Evolutionary conservation across 2,797 vertebrate genomes (phyloP).

Genomic region (Erethizon dorsatum): DNA sequence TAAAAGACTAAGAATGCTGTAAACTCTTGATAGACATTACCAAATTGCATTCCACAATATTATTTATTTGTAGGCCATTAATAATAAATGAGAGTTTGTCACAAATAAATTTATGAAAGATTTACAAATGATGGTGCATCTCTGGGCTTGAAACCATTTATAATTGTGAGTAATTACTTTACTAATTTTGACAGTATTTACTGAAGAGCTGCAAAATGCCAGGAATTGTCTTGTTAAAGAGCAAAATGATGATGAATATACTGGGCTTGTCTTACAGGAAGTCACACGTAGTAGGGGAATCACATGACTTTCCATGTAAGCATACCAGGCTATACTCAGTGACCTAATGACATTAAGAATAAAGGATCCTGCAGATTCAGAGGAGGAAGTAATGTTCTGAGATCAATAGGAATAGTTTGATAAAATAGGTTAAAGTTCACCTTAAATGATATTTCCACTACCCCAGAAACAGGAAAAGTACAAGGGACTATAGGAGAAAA

Average conservation of each 20-base stretch:
- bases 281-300: background rate
- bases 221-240: background rate
- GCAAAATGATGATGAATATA: slow-evolving; percentile 21
- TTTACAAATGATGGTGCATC: background rate
- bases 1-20: slow-evolving; percentile 2
- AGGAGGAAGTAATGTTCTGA: background rate
- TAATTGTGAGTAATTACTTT: background rate
- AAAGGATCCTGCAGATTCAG: background rate
- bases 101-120: background rate
- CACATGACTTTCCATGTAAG: background rate
- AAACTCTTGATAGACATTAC: background rate
- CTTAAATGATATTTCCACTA: background rate
- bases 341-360: background rate
- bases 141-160: background rate
- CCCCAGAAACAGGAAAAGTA: background rate
- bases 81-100: background rate
- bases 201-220: background rate
- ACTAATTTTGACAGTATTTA: background rate
- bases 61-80: background rate
- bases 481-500: background rate
- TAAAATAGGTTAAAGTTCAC: background rate
- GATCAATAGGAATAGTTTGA: background rate
- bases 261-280: background rate
- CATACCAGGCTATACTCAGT: background rate
- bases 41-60: background rate